Evolutionary conservation across 1,140 invertebrate species (phyloP), one percentile per base, ranked within the genome.

Genomic region (Euglossa dilemma): DNA sequence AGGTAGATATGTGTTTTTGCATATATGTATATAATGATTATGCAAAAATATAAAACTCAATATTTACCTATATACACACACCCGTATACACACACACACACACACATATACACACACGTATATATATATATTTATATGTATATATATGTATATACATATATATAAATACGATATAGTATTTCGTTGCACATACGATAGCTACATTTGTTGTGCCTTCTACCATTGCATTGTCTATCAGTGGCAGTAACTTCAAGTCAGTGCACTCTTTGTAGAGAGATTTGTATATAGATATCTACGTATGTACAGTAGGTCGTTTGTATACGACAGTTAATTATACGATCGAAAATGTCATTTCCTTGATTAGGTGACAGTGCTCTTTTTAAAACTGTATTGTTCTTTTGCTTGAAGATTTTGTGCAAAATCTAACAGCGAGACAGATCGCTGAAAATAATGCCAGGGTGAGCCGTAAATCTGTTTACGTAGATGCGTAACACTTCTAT

Each of bases 401-500:
- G 18, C n/a, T 56, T 25, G 59, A 56, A 25, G 71, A 66, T 74
- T 71, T 74, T 70, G 47, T 16, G 25, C 50, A 70, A 57, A 52
- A 79, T 36, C 16, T 79, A 72, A 56, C 36, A 78, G 59, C 20
- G 56, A 61, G 14, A 73, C 28, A 64, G 50, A 23, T 36, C 50
- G 9, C 47, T 61, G 28, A 66, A 56, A 76, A 88, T 76, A 82
- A 88, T 88, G 86, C 75, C 52, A 83, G 79, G 86, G 87, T 88
- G 67, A 88, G 83, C 45, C 54, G n/a, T 28, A 47, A 72, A 54
- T 64, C 74, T 80, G 36, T 69, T 84, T 69, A 47, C 61, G 69
- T 75, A 57, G 23, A 74, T 20, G 50, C 54, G 18, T 74, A 70
- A 71, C 52, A 71, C 54, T 50, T 69, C 69, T 71, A 70, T 59